A percentile compares a stretch with the other conserved stretches of the same genome.
Evolutionary conservation across 2,797 vertebrate species (phyloP).

Genomic region (Orientallactaga sibirica): DNA sequence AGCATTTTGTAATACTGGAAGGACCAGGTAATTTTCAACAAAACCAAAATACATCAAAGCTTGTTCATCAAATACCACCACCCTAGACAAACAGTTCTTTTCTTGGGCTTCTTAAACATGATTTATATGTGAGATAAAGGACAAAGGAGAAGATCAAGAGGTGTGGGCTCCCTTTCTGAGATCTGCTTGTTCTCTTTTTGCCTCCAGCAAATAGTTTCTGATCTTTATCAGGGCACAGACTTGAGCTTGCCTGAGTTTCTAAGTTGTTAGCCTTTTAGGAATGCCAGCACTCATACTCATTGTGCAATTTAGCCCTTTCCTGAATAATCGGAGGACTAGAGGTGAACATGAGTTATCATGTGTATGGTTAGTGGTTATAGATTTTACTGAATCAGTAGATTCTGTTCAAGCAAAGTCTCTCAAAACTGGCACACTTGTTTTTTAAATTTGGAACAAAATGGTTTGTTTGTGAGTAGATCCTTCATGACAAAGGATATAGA

Average conservation of each 20-base stretch:
- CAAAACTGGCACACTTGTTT: not conserved
- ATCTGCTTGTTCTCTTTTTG: constrained; percentile 37
- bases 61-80: constrained; percentile 12
- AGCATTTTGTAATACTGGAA: constrained; percentile 36
- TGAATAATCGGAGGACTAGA: not conserved
- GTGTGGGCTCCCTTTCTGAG: constrained; percentile 36
- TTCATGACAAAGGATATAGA: not conserved
- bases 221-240: constrained; percentile 49
- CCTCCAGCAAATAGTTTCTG: constrained; percentile 41
- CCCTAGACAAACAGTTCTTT: not conserved
- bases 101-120: not conserved
- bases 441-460: not conserved
- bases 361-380: not conserved
- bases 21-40: constrained; percentile 12
- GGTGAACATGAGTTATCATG: not conserved
- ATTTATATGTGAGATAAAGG: constrained; percentile 28
- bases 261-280: constrained; percentile 41
- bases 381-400: constrained; percentile 7
- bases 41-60: not conserved
- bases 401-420: not conserved
- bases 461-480: not conserved
- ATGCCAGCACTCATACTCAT: not conserved
- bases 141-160: constrained; percentile 13
- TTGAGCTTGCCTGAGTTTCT: constrained; percentile 22
- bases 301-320: not conserved